phyloP scores from a whole-genome alignment of 2,797 vertebrate genomes.

The Sciurus vulgaris region DNA sequence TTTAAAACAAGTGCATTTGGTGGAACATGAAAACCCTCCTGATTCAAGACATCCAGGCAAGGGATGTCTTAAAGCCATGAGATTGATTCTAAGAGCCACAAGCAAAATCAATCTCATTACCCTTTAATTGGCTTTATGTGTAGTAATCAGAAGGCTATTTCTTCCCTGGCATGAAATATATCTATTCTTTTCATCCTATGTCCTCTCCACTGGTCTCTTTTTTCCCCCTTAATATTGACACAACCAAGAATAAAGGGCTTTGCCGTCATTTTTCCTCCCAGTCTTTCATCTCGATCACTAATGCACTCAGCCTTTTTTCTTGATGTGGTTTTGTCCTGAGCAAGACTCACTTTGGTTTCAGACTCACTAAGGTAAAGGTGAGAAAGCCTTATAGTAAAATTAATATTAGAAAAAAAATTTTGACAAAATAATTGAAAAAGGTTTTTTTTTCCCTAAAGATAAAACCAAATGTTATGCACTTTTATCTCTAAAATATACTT shows the following conservation, averaged over 20 bases:
- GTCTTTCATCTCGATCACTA: constrained; percentile 30
- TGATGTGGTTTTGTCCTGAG: background rate
- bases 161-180: constrained; percentile 31
- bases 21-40: background rate
- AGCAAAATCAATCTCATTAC: constrained; percentile 70
- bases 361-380: background rate
- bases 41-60: constrained; percentile 5
- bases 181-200: constrained; percentile 60
- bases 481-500: background rate
- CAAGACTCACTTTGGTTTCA: background rate
- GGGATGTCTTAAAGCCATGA: constrained; percentile 47
- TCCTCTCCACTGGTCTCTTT: constrained; percentile 19
- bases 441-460: background rate
- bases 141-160: constrained; percentile 65
- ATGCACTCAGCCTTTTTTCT: background rate
- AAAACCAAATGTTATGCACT: background rate
- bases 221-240: background rate
- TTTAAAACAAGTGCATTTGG: constrained; percentile 26
- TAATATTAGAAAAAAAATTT: background rate
- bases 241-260: constrained; percentile 33
- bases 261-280: background rate
- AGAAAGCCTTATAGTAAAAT: background rate
- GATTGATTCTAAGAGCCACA: constrained; percentile 46
- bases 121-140: constrained; percentile 72
- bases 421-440: background rate